Evolutionary conservation across 2,113 vertebrate genomes (phyloP).

Genomic region (Peromyscus maniculatus): DNA sequence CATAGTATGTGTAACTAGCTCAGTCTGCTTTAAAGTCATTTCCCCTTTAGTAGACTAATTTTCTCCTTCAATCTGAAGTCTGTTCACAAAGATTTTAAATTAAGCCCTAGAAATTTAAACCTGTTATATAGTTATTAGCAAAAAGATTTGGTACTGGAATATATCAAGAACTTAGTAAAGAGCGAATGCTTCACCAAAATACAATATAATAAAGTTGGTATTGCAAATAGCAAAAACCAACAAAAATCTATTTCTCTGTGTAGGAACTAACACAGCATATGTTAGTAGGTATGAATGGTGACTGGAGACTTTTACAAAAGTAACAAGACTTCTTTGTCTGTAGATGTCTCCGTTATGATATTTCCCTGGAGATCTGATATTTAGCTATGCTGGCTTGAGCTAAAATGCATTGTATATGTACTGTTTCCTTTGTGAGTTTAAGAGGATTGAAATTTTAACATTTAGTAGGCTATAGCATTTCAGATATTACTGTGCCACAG

Average conservation of each 20-base stretch:
- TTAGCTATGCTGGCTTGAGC: conserved; percentile 62
- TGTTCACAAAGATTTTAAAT: conserved; percentile 43
- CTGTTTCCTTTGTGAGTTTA: conserved; percentile 46
- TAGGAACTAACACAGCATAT: neutral
- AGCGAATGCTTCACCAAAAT: neutral
- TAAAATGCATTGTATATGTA: conserved; percentile 57
- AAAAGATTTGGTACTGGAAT: neutral
- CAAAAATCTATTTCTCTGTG: neutral
- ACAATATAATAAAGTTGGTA: neutral
- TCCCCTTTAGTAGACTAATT: conserved; percentile 18
- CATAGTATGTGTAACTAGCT: conserved; percentile 24
- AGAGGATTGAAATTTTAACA: conserved; percentile 64
- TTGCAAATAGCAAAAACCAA: neutral
- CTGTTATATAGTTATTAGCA: neutral
- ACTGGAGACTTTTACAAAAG: neutral
- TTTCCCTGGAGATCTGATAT: conserved; percentile 52
- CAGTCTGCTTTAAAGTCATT: conserved; percentile 37
- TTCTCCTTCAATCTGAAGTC: conserved; percentile 3
- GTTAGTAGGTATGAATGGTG: conserved; percentile 27
- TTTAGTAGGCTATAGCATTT: conserved; percentile 28
- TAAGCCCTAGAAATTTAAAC: conserved; percentile 43
- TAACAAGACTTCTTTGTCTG: conserved; percentile 39
- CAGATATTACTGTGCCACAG: conserved; percentile 31
- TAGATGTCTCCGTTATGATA: neutral
- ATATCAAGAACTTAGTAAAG: conserved; percentile 16